These are phyloP conservation scores for Platorchestia sp. DNA, from an alignment of 1,140 invertebrate species.

Conservation along the genomic window DNA sequence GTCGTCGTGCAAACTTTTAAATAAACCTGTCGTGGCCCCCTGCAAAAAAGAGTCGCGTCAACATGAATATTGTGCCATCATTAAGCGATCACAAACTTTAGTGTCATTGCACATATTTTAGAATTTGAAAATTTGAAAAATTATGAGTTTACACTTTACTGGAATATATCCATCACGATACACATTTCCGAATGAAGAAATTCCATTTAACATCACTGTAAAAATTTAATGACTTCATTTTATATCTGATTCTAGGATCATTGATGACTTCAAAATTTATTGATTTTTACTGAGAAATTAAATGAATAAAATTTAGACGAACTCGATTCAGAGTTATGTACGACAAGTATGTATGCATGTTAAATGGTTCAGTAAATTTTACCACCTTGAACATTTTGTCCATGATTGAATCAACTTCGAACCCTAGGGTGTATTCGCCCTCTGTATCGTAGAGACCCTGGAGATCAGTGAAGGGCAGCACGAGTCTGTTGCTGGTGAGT, in stretches of 20 bases:
- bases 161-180: no score
- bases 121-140: background rate
- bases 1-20: background rate
- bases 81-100: background rate
- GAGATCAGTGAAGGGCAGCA: conserved; percentile 18
- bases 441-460: background rate
- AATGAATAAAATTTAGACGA: background rate
- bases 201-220: background rate
- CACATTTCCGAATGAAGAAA: no score
- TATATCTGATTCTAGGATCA: background rate
- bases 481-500: conserved; percentile 32
- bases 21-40: background rate
- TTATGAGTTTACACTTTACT: no score
- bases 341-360: background rate
- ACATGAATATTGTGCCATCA: background rate
- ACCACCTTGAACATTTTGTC: background rate
- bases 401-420: background rate
- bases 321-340: background rate
- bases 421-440: conserved; percentile 16
- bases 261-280: no score
- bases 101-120: background rate
- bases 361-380: background rate
- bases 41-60: background rate
- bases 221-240: background rate
- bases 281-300: background rate